Evolutionary conservation across 2,797 vertebrate species (phyloP), one percentile per base, ranked within the genome.

Genomic region (Anguilla pacifica): DNA sequence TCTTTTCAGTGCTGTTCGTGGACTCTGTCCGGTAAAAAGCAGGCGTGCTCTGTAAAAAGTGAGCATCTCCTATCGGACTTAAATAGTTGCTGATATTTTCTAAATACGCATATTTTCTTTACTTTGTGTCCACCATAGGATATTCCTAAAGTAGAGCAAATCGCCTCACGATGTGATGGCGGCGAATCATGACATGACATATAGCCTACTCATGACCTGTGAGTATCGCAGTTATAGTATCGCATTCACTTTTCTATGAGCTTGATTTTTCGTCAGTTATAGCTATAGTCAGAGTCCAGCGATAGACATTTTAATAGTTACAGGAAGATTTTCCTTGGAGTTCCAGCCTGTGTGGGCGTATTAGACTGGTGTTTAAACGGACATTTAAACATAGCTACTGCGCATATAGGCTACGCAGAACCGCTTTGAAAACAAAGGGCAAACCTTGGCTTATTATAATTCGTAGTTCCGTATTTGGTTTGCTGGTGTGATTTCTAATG

Each of bases 391-490:
- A 39, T 74, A 43, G 43, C 17, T 81, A 49, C 1, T 90, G 91
- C 89, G 86, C 88, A 72, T 86, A 88, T 89, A 89, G 89, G 90
- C 91, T 89, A 89, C 90, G 89, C 91, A 89, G 88, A 89, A 84
- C 86, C 81, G 70, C 85, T 88, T 87, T 57, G 84, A 85, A 91
- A 91, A 92, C 91, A 92, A 92, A 92, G 91, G 87, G 88, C 89
- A 67, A 28, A 67, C 28, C 39, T 49, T 86, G 72, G 59, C 43
- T 86, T 0, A 22, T 64, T 67, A 59, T 77, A 49, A 57, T 84
- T 79, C 72, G 53, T 74, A 57, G 83, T 61, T 79, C 39, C 49
- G 10, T 25, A 51, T 81, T 77, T 51, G 17, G 17, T 81, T 49
- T 0, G 9, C 19, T 25, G 19, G 43, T 22, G 17, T 46, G 35